These are phyloP conservation scores for Solenopsis fugax DNA, from an alignment of 1,140 invertebrate genomes.

Conservation along the genomic window DNA sequence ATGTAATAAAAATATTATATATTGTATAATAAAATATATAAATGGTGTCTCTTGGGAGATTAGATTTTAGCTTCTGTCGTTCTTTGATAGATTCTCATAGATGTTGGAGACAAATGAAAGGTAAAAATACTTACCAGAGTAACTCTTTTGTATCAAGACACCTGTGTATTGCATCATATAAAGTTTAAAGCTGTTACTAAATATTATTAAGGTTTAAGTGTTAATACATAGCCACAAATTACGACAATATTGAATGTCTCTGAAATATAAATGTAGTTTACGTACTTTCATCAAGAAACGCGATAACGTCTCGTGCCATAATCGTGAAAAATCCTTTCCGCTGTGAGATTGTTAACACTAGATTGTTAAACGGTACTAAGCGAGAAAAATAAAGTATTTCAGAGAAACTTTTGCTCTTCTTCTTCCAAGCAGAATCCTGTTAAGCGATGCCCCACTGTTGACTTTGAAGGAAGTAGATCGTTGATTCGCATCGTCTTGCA, in stretches of 20 bases:
- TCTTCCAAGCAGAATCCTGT: neutral
- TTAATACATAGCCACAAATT: neutral
- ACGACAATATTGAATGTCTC: neutral
- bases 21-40: neutral
- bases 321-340: neutral
- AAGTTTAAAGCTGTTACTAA: neutral
- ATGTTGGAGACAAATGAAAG: neutral
- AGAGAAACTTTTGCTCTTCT: neutral
- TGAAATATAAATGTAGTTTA: conserved; percentile 18
- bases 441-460: neutral
- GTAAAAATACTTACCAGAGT: conserved; percentile 11
- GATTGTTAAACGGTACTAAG: neutral
- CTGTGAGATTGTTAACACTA: neutral
- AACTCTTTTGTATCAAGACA: conserved; percentile 6
- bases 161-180: neutral
- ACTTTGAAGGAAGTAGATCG: neutral
- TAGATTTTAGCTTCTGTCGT: neutral
- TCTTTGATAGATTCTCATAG: neutral
- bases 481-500: neutral
- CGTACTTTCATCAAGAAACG: neutral
- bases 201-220: conserved; percentile 1
- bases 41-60: neutral
- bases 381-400: neutral
- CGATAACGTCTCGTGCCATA: conserved; percentile 14
- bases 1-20: neutral